These are phyloP conservation scores for Biston betularia DNA, from an alignment of 2,888 invertebrate genomes.

Conservation along the genomic window DNA sequence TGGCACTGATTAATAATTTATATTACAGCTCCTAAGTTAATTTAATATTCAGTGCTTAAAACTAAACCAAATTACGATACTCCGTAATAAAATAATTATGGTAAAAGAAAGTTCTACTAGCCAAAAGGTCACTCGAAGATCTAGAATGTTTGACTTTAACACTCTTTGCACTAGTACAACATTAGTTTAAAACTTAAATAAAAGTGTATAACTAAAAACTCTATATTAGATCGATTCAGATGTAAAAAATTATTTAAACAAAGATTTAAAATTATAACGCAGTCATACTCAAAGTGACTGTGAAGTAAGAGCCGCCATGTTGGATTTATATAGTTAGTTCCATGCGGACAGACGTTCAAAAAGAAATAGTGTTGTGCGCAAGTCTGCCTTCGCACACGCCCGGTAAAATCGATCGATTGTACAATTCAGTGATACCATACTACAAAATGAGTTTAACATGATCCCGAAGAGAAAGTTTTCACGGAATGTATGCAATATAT, in stretches of 20 bases:
- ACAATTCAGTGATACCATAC: slow-evolving; percentile 3
- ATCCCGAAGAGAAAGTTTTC: background rate
- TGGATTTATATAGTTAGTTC: slow-evolving; percentile 78
- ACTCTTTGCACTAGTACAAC: slow-evolving; percentile 73
- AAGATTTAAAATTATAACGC: slow-evolving; percentile 69
- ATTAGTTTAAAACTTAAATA: slow-evolving; percentile 69
- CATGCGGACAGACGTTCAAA: slow-evolving; percentile 66
- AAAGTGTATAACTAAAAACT: slow-evolving; percentile 65
- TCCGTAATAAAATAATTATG: slow-evolving; percentile 74
- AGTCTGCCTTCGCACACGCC: slow-evolving; percentile 56
- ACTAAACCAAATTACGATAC: slow-evolving; percentile 57
- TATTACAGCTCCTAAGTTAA: slow-evolving; percentile 71
- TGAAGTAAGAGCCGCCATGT: slow-evolving; percentile 81
- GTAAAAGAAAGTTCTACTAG: slow-evolving; percentile 77
- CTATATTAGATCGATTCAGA: slow-evolving; percentile 59
- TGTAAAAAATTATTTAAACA: slow-evolving; percentile 63
- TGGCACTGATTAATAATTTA: slow-evolving; percentile 73
- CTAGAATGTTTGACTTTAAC: slow-evolving; percentile 72
- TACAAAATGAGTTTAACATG: background rate
- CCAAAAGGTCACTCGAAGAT: slow-evolving; percentile 84
- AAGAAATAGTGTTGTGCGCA: slow-evolving; percentile 78
- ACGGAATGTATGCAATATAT: background rate
- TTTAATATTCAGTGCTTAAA: slow-evolving; percentile 55
- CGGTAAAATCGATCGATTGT: slow-evolving; percentile 62
- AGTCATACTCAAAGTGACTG: slow-evolving; percentile 76